phyloP scores from a whole-genome alignment of 2,113 vertebrate species.

The Albula glossodonta region DNA sequence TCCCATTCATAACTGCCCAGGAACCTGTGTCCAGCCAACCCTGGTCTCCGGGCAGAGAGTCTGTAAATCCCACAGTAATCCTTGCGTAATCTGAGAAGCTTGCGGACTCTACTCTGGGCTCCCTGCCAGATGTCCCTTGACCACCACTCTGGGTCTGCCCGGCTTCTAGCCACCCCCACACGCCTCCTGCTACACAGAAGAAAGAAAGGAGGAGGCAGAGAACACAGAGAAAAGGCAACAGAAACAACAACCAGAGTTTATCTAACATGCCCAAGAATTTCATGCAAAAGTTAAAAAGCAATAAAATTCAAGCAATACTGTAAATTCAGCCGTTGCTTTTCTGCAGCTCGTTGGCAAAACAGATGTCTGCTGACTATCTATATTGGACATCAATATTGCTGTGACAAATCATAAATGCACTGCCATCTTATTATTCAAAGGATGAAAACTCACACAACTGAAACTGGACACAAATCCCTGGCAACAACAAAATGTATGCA shows the following conservation, averaged over 20 bases:
- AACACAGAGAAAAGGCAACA: background rate
- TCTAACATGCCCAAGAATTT: background rate
- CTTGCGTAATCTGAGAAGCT: constrained; percentile 55
- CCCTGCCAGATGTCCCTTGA: constrained; percentile 42
- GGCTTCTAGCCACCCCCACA: constrained; percentile 39
- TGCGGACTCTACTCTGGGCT: constrained; percentile 50
- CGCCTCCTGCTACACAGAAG: constrained; percentile 38
- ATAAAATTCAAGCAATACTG: background rate
- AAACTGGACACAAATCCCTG: background rate
- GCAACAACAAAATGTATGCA: background rate
- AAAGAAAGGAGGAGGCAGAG: constrained; percentile 1
- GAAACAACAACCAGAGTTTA: background rate
- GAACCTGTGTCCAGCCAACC: background rate
- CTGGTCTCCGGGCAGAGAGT: background rate
- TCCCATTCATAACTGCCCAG: background rate
- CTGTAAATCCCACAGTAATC: constrained; percentile 44
- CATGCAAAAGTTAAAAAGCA: background rate
- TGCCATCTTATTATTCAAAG: background rate
- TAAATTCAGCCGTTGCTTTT: background rate
- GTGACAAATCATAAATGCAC: background rate
- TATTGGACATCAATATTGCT: background rate
- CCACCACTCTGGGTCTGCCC: constrained; percentile 20
- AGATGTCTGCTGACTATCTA: background rate
- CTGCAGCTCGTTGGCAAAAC: background rate
- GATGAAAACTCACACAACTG: background rate